Conservation (phyloP, 1,140 invertebrate genomes). For the Portunus trituberculatus region DNA sequence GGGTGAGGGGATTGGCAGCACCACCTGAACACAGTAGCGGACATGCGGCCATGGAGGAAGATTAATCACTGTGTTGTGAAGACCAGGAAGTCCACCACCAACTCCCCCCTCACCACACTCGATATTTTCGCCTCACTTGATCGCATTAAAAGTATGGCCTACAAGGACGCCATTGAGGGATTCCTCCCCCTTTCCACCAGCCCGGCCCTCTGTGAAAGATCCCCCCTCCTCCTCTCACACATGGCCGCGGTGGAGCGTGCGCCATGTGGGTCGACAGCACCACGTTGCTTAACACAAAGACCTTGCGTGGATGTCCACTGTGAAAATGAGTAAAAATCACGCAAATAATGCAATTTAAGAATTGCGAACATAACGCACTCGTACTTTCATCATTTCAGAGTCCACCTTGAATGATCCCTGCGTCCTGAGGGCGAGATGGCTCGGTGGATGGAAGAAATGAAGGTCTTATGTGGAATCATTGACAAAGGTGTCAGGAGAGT, state of each 20-base stretch:
- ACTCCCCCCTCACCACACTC: too few species aligned
- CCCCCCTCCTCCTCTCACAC: not conserved
- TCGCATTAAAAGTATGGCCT: too few species aligned
- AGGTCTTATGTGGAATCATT: not conserved
- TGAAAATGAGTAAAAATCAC: not conserved
- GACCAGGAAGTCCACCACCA: too few species aligned
- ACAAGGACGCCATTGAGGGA: not conserved
- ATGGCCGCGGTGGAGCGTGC: not conserved
- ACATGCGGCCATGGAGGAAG: too few species aligned
- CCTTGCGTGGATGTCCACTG: not conserved
- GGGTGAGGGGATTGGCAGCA: too few species aligned
- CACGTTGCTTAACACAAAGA: not conserved
- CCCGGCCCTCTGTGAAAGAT: too few species aligned
- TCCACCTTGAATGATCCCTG: not conserved
- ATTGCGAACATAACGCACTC: not conserved
- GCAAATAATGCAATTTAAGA: not conserved
- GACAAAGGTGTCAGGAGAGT: too few species aligned
- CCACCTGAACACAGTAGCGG: too few species aligned
- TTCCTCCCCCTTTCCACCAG: not conserved
- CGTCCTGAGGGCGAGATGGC: not conserved
- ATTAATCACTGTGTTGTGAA: too few species aligned
- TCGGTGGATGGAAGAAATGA: not conserved
- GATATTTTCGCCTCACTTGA: too few species aligned
- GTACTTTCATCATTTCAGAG: not conserved
- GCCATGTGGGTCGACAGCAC: slow-evolving; percentile 4